Evolutionary conservation across 2,113 vertebrate species (phyloP).

Genomic region (Chitala chitala): DNA sequence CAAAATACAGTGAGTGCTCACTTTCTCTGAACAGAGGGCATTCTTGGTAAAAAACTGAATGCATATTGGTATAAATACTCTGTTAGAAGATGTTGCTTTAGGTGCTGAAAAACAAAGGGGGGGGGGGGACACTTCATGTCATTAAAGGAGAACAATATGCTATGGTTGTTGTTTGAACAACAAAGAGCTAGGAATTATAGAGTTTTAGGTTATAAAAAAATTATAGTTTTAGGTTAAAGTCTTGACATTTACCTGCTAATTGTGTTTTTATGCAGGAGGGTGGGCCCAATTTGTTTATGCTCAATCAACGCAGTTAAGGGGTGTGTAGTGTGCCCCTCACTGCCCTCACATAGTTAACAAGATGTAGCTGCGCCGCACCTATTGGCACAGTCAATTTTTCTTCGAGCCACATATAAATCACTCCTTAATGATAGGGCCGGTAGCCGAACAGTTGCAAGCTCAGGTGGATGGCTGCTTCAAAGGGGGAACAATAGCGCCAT

Average conservation of each 20-base stretch:
- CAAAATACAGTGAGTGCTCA: background rate
- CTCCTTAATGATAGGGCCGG: slow-evolving; percentile 63
- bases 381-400: slow-evolving; percentile 74
- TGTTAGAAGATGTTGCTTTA: background rate
- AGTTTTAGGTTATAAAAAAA: no score
- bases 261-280: slow-evolving; percentile 18
- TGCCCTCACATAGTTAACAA: slow-evolving; percentile 66
- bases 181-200: background rate
- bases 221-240: background rate
- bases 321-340: slow-evolving; percentile 61
- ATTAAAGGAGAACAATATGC: background rate
- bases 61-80: background rate
- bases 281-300: slow-evolving; percentile 51
- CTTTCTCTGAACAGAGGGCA: background rate
- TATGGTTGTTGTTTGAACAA: background rate
- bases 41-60: slow-evolving; percentile 3
- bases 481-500: slow-evolving; percentile 5
- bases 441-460: slow-evolving; percentile 54
- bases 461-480: slow-evolving; percentile 32
- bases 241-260: slow-evolving; percentile 10
- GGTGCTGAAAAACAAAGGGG: background rate
- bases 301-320: slow-evolving; percentile 65
- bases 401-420: slow-evolving; percentile 72
- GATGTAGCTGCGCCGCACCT: slow-evolving; percentile 63
- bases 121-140: background rate